These are phyloP conservation scores for Anoplopoma fimbria DNA, from an alignment of 2,113 vertebrate genomes.

Conservation along the genomic window DNA sequence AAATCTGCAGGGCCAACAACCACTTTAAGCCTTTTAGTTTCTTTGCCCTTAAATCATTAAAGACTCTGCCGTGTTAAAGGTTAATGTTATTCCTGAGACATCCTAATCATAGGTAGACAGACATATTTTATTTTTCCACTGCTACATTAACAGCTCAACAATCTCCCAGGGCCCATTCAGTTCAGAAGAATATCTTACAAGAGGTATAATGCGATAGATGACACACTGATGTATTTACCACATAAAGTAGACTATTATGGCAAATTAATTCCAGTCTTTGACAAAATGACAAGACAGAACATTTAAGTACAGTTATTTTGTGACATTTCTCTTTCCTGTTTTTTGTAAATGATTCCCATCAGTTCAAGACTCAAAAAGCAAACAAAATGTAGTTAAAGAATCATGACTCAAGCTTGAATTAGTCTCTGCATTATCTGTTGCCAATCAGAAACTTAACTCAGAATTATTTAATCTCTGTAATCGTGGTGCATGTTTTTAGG, in stretches of 20 bases:
- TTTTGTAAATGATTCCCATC: not conserved
- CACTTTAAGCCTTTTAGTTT: not conserved
- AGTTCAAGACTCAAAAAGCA: not conserved
- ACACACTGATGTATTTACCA: constrained; percentile 36
- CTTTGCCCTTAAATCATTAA: not conserved
- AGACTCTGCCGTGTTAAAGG: not conserved
- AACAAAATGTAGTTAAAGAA: not conserved
- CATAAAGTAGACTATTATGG: constrained; percentile 14
- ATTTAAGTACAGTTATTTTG: not conserved
- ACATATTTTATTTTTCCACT: not conserved
- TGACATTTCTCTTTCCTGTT: not conserved
- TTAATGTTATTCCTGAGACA: not conserved
- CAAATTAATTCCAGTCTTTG: not conserved
- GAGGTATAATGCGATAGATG: constrained; percentile 24
- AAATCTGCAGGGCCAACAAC: not conserved
- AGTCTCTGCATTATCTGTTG: not conserved
- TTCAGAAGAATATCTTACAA: constrained; percentile 15
- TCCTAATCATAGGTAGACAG: constrained; percentile 5
- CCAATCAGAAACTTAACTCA: not conserved
- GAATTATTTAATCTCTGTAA: not conserved
- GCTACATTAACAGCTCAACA: constrained; percentile 14
- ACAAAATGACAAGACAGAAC: constrained; percentile 5
- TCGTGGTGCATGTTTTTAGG: not conserved
- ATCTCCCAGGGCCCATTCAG: constrained; percentile 2
- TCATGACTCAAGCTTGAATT: not conserved